A percentile compares a stretch with the other conserved stretches of the same genome.
phyloP scores from a whole-genome alignment of 2,113 vertebrate genomes.

The Ptychochromis oligacanthus region DNA sequence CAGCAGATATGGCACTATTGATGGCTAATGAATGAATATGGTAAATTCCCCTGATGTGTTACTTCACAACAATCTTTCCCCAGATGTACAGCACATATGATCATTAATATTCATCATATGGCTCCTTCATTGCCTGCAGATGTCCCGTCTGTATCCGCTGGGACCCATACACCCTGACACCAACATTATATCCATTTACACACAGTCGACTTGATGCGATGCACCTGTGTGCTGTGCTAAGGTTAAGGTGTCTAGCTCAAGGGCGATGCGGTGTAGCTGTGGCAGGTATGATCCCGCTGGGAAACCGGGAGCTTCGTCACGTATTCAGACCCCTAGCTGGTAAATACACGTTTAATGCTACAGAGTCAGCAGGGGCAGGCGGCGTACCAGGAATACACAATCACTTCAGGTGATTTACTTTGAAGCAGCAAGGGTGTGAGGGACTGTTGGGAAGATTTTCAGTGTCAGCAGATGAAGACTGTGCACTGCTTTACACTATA shows the following conservation, averaged over 20 bases:
- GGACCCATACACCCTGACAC: constrained; percentile 52
- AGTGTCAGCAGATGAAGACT: constrained; percentile 13
- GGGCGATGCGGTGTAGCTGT: constrained; percentile 49
- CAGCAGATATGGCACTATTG: not conserved
- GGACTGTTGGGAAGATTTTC: constrained; percentile 3
- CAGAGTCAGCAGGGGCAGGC: constrained; percentile 34
- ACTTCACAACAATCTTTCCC: constrained; percentile 10
- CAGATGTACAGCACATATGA: constrained; percentile 31
- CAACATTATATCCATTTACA: constrained; percentile 61
- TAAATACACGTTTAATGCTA: constrained; percentile 63
- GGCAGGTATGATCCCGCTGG: constrained; percentile 57
- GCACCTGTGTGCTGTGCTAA: constrained; percentile 43
- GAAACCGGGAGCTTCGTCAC: constrained; percentile 43
- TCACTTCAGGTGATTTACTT: constrained; percentile 28
- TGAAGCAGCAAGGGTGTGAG: constrained; percentile 6
- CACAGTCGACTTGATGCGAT: constrained; percentile 21
- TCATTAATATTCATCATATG: constrained; percentile 70
- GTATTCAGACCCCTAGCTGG: constrained; percentile 60
- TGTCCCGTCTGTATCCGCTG: constrained; percentile 34
- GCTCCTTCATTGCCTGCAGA: constrained; percentile 42
- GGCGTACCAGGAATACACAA: constrained; percentile 43
- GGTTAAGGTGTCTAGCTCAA: constrained; percentile 71
- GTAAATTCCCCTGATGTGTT: constrained; percentile 14
- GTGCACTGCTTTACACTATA: not conserved
- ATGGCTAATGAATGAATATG: constrained; percentile 45